phyloP scores from a whole-genome alignment of 1,140 invertebrate species.

The Heliothis virescens region DNA sequence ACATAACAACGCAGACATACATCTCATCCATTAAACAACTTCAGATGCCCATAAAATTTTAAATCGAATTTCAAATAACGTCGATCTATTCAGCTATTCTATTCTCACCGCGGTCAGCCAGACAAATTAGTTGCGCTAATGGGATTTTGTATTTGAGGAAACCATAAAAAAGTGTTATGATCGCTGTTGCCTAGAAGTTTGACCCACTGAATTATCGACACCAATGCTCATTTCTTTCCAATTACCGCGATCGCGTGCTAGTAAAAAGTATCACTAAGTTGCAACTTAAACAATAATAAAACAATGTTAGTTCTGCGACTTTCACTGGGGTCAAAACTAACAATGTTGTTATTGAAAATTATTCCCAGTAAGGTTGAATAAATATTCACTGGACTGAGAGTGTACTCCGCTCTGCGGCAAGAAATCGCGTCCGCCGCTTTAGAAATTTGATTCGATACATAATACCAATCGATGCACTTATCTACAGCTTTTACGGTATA shows the following conservation, averaged over 20 bases:
- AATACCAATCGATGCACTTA: conserved; percentile 29
- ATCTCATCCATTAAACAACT: neutral
- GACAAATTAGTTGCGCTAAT: conserved; percentile 46
- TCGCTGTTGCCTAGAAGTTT: conserved; percentile 17
- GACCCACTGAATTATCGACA: conserved; percentile 33
- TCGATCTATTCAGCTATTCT: conserved; percentile 35
- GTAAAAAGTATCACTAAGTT: neutral
- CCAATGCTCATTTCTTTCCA: conserved; percentile 34
- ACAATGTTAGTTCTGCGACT: conserved; percentile 18
- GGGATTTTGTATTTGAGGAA: conserved; percentile 43
- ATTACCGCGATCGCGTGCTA: conserved; percentile 25
- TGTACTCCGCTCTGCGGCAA: neutral
- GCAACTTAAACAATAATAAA: conserved; percentile 20
- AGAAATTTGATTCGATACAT: conserved; percentile 36
- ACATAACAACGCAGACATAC: conserved; percentile 20
- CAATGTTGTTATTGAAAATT: conserved; percentile 31
- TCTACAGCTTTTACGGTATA: conserved; percentile 32
- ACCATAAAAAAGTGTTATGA: conserved; percentile 43
- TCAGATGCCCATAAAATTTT: neutral
- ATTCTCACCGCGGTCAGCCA: conserved; percentile 37
- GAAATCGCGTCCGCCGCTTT: conserved; percentile 10
- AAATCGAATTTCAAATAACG: conserved; percentile 21
- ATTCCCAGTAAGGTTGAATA: neutral
- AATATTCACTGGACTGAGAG: neutral
- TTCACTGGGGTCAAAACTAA: neutral